Base-by-base conservation (phyloP, 1,140 invertebrate genomes). In the Ceratosolen fusciceps region DNA sequence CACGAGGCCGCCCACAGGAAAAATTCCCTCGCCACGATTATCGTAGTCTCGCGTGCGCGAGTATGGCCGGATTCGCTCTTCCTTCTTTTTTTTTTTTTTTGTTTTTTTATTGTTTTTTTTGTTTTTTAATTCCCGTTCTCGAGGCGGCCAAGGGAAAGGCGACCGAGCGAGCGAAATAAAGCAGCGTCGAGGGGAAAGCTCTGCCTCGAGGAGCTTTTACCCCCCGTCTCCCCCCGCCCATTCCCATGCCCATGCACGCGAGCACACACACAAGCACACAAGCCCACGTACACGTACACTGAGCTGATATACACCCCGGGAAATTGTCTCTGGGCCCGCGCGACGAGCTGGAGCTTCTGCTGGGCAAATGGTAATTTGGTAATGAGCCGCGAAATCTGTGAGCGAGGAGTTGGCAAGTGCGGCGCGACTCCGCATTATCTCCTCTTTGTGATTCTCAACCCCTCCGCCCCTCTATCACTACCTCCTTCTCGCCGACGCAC, bases 1-100 rank as follows among this genome's bases (percentile, higher is more conserved):
- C 34, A 0, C 26, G n/a, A n/a, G n/a, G n/a, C 49, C 34, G 7
- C 67, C 65, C 34, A 62, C 58, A 39, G 47, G 31, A 52, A 73
- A 79, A 73, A 24, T 73, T 79, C n/a, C 5, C 39, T 79, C 60
- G n/a, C 14, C 7, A 37, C 56, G 70, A 79, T 73, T 73, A 79
- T 52, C 54, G 77, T 9, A n/a, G 68, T 72, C 76, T 78, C 52
- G 65, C 39, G 26, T 77, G 62, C 29, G n/a, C 29, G 49, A 49
- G 26, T 29, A 52, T 12, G 29, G 0, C 0, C 52, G 10, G 29
- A 2, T 65, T 19, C n/a, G 29, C 49, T 52, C 19, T 52, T 52
- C 2, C 14, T 43, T 58, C 31, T 58, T 39, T 0, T 29, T 24
- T 24, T 26, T 43, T 21, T 52, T 52, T 21, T 52, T 52, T 21